Base-by-base conservation (phyloP, 2,113 vertebrate genomes). In the Ovis canadensis region DNA sequence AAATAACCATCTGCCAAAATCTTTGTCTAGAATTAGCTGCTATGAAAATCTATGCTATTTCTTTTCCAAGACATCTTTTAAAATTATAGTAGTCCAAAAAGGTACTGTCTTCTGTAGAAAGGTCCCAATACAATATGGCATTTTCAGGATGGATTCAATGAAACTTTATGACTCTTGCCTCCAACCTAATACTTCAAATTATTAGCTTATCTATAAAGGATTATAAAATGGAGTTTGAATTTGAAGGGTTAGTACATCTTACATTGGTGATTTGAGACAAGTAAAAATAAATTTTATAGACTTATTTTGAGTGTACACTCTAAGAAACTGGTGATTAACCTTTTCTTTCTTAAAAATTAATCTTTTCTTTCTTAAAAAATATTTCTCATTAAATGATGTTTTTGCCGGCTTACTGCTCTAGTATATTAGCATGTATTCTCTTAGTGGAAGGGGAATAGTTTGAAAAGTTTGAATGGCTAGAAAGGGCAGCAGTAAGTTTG, bases 21-120 rank as follows among this genome's bases (percentile, higher is more conserved):
- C 97, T 97, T 97, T 93, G 57, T 96, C 90, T 91, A 71, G 50
- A 90, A 96, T 95, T 93, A 84, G 81, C 50, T 83, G 60, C 83
- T 90, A 90, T 77, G 74, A 86, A 91, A 97, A 86, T 54, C 60
- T 94, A 19, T 88, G 36, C 27, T 17, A 96, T 96, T 81, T 29
- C 55, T 93, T 95, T 87, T 80, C n/a, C 89, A 95, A 93, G 71
- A 40, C 43, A 50, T 94, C n/a, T 98, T 91, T 96, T 50, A 90
- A 93, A 97, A 97, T 91, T 87, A 81, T 1, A 88, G 43, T 45
- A 57, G 55, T 62, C 82, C 59, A 23, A 48, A 71, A 95, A 82
- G 0, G 25, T 40, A 54, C 77, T 93, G 31, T 91, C 92, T 88
- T 96, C 67, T 59, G 1, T 33, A 91, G 67, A 91, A 67, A 96